phyloP scores from a whole-genome alignment of 2,113 vertebrate genomes.

The Desmodus rotundus region DNA sequence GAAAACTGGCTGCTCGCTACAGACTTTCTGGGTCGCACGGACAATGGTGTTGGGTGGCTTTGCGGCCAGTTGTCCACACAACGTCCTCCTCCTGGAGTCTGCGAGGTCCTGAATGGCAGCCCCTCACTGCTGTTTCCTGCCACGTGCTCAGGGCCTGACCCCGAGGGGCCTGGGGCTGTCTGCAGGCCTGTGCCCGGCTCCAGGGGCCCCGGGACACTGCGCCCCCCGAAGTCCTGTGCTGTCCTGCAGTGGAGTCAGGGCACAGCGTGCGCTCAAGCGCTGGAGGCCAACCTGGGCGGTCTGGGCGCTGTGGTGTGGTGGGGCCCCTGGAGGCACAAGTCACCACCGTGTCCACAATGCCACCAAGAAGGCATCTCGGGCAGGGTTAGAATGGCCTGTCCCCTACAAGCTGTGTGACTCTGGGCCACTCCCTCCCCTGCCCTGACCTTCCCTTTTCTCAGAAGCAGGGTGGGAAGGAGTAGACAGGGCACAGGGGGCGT shows the following conservation, averaged over 20 bases:
- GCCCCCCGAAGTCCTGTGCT: fast-evolving
- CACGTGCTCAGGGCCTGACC: not conserved
- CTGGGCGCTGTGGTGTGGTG: not conserved
- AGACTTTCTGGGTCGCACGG: not conserved
- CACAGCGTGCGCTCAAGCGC: no score
- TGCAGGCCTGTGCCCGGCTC: not conserved
- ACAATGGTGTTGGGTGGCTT: fast-evolving
- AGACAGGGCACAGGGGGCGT: fast-evolving
- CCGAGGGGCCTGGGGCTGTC: not conserved
- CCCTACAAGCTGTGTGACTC: not conserved
- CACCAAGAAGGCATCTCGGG: not conserved
- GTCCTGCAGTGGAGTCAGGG: not conserved
- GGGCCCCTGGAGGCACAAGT: not conserved
- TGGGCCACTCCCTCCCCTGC: not conserved
- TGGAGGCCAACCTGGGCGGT: not conserved
- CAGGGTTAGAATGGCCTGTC: fast-evolving
- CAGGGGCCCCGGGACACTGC: fast-evolving
- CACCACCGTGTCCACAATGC: fast-evolving
- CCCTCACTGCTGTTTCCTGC: not conserved
- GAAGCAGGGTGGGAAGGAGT: no score
- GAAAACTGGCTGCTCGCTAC: not conserved
- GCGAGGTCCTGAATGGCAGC: fast-evolving
- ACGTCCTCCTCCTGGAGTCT: not conserved
- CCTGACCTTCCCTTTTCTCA: not conserved
- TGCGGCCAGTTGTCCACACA: not conserved